Evolutionary conservation across 2,888 invertebrate genomes (phyloP), one percentile per base, ranked within the genome.

Genomic region (Temnothorax unifasciatus): DNA sequence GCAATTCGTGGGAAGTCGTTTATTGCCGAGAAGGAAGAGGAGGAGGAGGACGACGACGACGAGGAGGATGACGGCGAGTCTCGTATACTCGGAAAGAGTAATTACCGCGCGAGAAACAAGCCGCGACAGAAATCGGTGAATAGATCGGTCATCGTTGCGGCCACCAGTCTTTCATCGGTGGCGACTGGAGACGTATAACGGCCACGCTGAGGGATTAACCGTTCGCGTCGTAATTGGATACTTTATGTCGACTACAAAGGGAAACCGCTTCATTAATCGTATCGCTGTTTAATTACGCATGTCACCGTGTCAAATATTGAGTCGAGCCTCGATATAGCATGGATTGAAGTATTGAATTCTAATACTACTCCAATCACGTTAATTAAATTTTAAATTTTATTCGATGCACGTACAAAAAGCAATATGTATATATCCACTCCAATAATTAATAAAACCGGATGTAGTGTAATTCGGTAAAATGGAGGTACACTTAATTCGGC

Each of bases 1-100:
- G 83, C 87, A 86, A 92, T 91, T 92, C 90, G 86, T 90, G 88
- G 90, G 89, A 92, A 92, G 90, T 90, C 89, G 89, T 90, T 90
- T 89, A 88, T 90, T 87, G 86, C 83, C 50, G 38, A 69, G 68
- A 68, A 57, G 38, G 38, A 13, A 59, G n/a, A 71, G 44, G 13
- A 47, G 15, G 64, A 47, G 15, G 64, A 57, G 29, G 29, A 29
- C n/a, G n/a, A 21, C 18, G 44, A 9, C 15, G 54, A 52, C 38
- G 76, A 52, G 52, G 38, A 29, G 3, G 29, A 29, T 29, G 29
- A 44, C 25, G 29, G n/a, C 68, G 50, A 34, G 50, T 52, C 50
- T 74, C 75, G 75, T 85, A 25, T 79, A 85, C 85, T 75, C 61
- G 75, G 85, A 82, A 89, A 74, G 85, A 86, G 83, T 71, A 86